Percentiles rank a stretch among this genome's conserved stretches.
phyloP scores from a whole-genome alignment of 2,888 invertebrate genomes.

The Dioctria rufipes region DNA sequence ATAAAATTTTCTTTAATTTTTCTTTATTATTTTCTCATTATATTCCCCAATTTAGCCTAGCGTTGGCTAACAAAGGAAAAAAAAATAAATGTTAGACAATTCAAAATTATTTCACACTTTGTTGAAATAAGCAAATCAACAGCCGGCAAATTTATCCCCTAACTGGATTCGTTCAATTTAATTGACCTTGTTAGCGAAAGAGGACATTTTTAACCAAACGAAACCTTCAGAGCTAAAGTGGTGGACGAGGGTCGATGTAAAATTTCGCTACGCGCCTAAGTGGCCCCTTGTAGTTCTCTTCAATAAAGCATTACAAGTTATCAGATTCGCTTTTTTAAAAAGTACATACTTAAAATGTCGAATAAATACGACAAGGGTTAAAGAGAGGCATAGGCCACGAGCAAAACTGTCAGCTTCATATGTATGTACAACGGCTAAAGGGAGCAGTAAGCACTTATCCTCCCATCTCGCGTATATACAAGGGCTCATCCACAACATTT shows the following conservation, averaged over 20 bases:
- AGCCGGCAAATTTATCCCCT: too few relatives aligned
- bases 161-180: constrained; percentile 28
- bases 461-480: background rate
- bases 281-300: constrained; percentile 14
- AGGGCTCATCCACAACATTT: background rate
- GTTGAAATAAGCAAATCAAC: too few relatives aligned
- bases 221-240: background rate
- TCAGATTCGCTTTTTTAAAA: constrained; percentile 4
- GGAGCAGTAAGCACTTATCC: too few relatives aligned
- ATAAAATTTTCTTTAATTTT: too few relatives aligned
- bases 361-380: background rate
- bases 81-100: too few relatives aligned
- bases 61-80: too few relatives aligned
- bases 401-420: too few relatives aligned
- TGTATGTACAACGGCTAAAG: too few relatives aligned
- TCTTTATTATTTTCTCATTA: too few relatives aligned
- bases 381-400: too few relatives aligned
- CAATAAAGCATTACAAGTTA: constrained; percentile 28
- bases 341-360: constrained; percentile 14
- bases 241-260: background rate
- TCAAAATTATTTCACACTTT: too few relatives aligned
- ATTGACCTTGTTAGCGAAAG: constrained; percentile 32
- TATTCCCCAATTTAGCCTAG: too few relatives aligned
- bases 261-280: constrained; percentile 12
- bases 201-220: constrained; percentile 2